Percentiles rank a stretch among this genome's conserved stretches.
phyloP scores from a whole-genome alignment of 2,113 vertebrate genomes.

The Etheostoma cragini region DNA sequence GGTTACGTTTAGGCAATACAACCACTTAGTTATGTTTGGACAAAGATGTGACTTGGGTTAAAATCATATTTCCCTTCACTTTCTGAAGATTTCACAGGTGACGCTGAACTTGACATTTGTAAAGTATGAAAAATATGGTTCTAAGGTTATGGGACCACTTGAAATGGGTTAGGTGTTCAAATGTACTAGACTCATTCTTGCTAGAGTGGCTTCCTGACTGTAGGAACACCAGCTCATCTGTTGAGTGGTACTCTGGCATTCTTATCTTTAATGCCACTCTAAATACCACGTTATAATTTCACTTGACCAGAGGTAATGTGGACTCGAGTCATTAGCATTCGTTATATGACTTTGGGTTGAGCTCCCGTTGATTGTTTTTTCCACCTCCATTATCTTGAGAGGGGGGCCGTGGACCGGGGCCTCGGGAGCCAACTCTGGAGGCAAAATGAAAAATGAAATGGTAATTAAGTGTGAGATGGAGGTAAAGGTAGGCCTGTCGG shows the following conservation, averaged over 20 bases:
- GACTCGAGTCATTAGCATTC: constrained; percentile 59
- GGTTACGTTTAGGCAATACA: no score
- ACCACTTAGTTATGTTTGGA: no score
- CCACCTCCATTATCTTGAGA: constrained; percentile 32
- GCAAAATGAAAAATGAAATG: constrained; percentile 80
- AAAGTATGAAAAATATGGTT: no score
- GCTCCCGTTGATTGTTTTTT: constrained; percentile 55
- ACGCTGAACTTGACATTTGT: no score
- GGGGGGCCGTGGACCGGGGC: constrained; percentile 34
- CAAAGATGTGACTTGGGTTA: no score
- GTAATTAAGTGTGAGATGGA: constrained; percentile 77
- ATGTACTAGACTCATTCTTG: background rate
- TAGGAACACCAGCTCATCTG: constrained; percentile 2
- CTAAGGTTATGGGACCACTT: background rate
- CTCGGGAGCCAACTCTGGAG: constrained; percentile 53
- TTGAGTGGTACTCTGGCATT: background rate
- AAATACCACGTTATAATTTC: constrained; percentile 31
- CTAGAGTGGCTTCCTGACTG: background rate
- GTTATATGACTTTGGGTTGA: constrained; percentile 32
- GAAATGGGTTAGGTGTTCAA: background rate
- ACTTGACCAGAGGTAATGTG: constrained; percentile 40
- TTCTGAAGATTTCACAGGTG: no score
- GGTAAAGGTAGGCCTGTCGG: constrained; percentile 50
- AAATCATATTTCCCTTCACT: no score
- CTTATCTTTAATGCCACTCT: constrained; percentile 13